Evolutionary conservation across 2,113 vertebrate species (phyloP).

Genomic region (Phyllopteryx taeniolatus): DNA sequence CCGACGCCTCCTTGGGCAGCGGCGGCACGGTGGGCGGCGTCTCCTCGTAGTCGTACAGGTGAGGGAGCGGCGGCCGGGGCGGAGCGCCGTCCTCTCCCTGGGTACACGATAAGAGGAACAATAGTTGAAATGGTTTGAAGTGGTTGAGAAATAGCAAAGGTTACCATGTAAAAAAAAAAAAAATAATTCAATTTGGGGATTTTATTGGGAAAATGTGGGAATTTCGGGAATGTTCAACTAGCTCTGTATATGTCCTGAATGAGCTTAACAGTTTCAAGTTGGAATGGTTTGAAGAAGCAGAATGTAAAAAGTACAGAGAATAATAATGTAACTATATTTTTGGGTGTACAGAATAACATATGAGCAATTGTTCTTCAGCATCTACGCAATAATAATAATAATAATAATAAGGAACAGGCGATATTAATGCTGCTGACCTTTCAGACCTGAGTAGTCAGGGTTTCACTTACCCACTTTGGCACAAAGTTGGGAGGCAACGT

Average conservation of each 20-base stretch:
- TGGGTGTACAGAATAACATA: background rate
- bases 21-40: conserved; percentile 89
- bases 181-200: no score
- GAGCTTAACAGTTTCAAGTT: no score
- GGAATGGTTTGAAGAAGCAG: no score
- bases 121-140: background rate
- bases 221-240: no score
- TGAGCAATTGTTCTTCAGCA: no score
- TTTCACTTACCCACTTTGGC: conserved; percentile 83
- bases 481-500: conserved; percentile 70
- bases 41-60: conserved; percentile 88
- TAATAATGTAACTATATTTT: background rate
- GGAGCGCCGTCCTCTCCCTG: conserved; percentile 85
- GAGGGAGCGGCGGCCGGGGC: conserved; percentile 89
- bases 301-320: background rate
- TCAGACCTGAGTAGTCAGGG: background rate
- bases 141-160: background rate
- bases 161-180: background rate
- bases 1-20: conserved; percentile 85
- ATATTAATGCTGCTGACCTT: background rate
- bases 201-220: no score
- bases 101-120: background rate
- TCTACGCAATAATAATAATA: no score
- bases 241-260: no score
- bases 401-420: background rate